phyloP scores from a whole-genome alignment of 23 tunicate species.

The Diplosoma virens region DNA sequence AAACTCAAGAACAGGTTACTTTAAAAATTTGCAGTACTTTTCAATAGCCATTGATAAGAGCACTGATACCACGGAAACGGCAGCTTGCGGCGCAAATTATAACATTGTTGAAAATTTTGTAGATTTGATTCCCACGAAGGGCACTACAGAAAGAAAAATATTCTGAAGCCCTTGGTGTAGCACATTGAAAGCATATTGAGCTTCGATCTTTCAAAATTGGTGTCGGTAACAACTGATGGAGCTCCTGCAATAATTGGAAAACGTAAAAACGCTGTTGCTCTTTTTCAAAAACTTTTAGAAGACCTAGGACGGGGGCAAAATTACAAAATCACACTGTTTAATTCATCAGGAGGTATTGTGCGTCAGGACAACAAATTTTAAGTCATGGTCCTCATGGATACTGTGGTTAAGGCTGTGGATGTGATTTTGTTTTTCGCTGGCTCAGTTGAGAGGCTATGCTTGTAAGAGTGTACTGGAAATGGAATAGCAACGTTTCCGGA shows the following conservation, averaged over 20 bases:
- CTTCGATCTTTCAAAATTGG: conserved; percentile 35
- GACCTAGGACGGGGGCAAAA: conserved; percentile 9
- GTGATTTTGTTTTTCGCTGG: not conserved
- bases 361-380: not conserved
- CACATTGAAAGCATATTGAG: conserved; percentile 5
- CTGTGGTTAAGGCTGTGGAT: too few relatives aligned
- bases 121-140: conserved; percentile 12
- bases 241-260: conserved; percentile 43
- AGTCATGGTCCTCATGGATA: not conserved
- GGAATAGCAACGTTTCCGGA: too few relatives aligned
- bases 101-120: conserved; percentile 41
- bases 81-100: conserved; percentile 48
- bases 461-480: too few relatives aligned
- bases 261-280: conserved; percentile 50
- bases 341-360: not conserved
- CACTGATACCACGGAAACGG: conserved; percentile 41
- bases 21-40: too few relatives aligned
- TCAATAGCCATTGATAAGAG: conserved; percentile 21
- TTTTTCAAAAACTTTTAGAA: conserved; percentile 59
- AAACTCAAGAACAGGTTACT: conserved; percentile 16
- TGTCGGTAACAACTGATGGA: not conserved
- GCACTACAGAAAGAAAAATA: conserved; percentile 40
- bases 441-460: not conserved
- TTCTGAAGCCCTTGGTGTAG: conserved; percentile 34
- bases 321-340: conserved; percentile 6